Percentiles rank a stretch among this genome's conserved stretches.
Conservation (phyloP, 2,113 vertebrate species). For the Callocephalon fimbriatum region DNA sequence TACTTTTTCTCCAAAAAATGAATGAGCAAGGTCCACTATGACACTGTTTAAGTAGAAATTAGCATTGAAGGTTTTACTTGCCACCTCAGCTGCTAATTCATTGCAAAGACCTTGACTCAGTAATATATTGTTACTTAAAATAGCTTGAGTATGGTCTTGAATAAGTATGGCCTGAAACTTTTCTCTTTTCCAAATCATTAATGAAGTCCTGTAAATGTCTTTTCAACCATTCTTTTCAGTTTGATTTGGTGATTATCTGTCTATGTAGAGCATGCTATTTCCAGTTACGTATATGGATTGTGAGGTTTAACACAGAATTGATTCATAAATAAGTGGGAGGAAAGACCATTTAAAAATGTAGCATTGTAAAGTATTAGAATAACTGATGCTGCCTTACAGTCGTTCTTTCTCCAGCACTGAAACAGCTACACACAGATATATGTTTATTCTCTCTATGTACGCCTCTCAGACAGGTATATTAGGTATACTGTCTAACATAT, state of each 20-base stretch:
- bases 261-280: neutral
- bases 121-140: neutral
- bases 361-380: neutral
- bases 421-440: neutral
- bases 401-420: neutral
- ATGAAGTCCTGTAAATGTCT: neutral
- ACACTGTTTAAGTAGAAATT: neutral
- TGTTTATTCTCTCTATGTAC: neutral
- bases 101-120: neutral
- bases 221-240: neutral
- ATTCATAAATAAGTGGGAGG: neutral
- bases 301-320: neutral
- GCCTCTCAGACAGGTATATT: neutral
- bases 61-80: neutral
- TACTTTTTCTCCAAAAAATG: neutral
- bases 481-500: neutral
- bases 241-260: neutral
- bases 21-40: neutral
- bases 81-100: neutral
- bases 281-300: rapidly evolving
- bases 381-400: neutral
- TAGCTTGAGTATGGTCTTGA: neutral
- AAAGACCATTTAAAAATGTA: neutral
- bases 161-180: neutral
- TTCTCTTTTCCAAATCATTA: neutral